Percentiles rank a stretch among this genome's conserved stretches.
Evolutionary conservation across 2,888 invertebrate genomes (phyloP).

Genomic region (Philereme vetulata): DNA sequence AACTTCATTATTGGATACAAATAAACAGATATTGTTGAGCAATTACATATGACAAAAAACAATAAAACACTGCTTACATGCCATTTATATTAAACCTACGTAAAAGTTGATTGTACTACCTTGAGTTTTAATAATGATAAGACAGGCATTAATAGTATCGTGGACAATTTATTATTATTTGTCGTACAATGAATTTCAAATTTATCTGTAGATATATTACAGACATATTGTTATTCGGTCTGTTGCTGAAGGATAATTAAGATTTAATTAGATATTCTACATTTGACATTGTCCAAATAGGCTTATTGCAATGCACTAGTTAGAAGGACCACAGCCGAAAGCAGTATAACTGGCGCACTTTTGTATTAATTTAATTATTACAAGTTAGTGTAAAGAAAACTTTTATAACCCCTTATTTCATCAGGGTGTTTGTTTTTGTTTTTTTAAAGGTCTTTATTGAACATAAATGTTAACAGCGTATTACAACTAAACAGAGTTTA

Average conservation of each 20-base stretch:
- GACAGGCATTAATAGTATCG: neutral
- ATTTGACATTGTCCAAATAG: conserved; percentile 34
- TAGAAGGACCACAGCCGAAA: conserved; percentile 4
- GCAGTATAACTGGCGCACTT: conserved; percentile 8
- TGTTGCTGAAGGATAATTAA: conserved; percentile 14
- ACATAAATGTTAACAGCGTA: no score
- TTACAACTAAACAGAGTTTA: no score
- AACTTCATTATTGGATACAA: no score
- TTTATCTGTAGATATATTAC: neutral
- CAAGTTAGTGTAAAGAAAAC: no score
- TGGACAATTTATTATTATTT: neutral
- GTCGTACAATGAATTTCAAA: neutral
- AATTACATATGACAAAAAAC: no score
- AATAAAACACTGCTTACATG: neutral
- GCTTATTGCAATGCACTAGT: conserved; percentile 17
- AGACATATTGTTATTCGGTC: neutral
- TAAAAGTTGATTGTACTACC: conserved; percentile 2
- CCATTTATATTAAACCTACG: neutral
- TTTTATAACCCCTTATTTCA: no score
- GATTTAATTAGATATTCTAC: conserved; percentile 30
- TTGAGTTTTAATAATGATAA: conserved; percentile 1
- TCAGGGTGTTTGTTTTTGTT: no score
- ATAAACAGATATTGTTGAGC: no score
- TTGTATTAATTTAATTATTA: no score
- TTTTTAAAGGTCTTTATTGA: no score